phyloP scores from a whole-genome alignment of 2,888 invertebrate genomes.

The Pachliopta kotzebuea region DNA sequence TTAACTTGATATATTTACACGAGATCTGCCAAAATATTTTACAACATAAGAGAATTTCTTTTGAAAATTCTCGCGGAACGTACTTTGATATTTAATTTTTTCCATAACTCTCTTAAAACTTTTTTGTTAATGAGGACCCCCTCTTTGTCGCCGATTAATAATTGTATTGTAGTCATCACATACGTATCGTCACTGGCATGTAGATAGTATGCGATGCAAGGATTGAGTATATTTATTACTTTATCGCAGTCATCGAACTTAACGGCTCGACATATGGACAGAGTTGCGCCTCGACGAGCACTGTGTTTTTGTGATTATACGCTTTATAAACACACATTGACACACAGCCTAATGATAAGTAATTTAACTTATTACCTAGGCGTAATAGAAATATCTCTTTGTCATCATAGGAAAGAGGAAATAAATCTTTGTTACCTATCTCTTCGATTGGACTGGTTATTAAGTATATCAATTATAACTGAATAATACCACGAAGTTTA shows the following conservation, averaged over 20 bases:
- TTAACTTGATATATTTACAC: too few species aligned
- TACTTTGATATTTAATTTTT: too few species aligned
- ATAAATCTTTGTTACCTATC: background rate
- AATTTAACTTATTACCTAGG: background rate
- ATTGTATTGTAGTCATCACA: too few species aligned
- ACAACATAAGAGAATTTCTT: too few species aligned
- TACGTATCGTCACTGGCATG: background rate
- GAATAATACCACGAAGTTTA: too few species aligned
- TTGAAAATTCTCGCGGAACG: too few species aligned
- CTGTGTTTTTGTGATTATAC: background rate
- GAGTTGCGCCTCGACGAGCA: background rate
- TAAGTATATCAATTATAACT: too few species aligned
- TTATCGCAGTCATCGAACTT: slow-evolving; percentile 69
- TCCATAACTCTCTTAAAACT: too few species aligned
- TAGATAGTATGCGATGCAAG: slow-evolving; percentile 1
- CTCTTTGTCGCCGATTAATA: too few species aligned
- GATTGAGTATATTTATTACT: slow-evolving; percentile 57
- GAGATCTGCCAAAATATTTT: too few species aligned
- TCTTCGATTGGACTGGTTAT: background rate
- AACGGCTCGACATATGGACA: slow-evolving; percentile 45
- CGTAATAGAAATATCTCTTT: background rate
- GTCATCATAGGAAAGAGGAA: too few species aligned
- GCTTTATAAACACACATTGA: background rate
- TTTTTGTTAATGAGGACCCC: too few species aligned
- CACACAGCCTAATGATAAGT: background rate